Evolutionary conservation across 2,888 invertebrate species (phyloP).

Genomic region (Copidosoma aretas): DNA sequence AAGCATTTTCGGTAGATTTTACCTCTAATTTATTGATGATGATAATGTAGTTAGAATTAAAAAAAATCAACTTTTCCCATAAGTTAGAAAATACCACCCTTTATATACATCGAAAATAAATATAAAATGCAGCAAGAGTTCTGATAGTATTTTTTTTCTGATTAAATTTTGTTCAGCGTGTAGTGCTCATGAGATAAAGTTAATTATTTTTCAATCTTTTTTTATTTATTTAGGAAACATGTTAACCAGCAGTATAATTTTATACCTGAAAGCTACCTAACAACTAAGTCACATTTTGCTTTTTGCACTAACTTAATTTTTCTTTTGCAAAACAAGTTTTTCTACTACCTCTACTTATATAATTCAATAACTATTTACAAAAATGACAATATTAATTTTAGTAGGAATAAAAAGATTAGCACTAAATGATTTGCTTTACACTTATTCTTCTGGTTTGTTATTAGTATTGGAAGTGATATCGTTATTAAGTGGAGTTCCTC

Average conservation of each 20-base stretch:
- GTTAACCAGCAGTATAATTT: conserved; percentile 12
- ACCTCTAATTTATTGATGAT: too few species aligned
- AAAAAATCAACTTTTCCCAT: conserved; percentile 9
- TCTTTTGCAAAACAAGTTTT: conserved; percentile 30
- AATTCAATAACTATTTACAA: conserved; percentile 37
- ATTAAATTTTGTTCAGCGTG: conserved; percentile 21
- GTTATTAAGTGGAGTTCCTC: conserved; percentile 13
- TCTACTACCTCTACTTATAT: conserved; percentile 36
- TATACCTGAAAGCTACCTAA: conserved; percentile 16
- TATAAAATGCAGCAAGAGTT: conserved; percentile 8
- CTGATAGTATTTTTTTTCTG: background rate
- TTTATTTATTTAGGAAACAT: conserved; percentile 2
- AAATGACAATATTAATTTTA: conserved; percentile 34
- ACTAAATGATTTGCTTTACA: conserved; percentile 22
- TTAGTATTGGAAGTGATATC: conserved; percentile 29
- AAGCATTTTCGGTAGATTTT: background rate
- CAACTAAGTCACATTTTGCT: conserved; percentile 19
- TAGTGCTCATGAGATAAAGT: conserved; percentile 12
- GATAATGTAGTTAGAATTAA: conserved; percentile 10
- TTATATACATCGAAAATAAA: conserved; percentile 35
- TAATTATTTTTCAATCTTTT: conserved; percentile 8
- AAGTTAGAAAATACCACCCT: conserved; percentile 12
- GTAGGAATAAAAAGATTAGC: conserved; percentile 37
- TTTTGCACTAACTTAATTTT: conserved; percentile 29
- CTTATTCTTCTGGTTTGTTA: conserved; percentile 29